These are phyloP conservation scores for Pachyseris speciosa DNA, from an alignment of 64 coral and sea anemone species.

Conservation along the genomic window DNA sequence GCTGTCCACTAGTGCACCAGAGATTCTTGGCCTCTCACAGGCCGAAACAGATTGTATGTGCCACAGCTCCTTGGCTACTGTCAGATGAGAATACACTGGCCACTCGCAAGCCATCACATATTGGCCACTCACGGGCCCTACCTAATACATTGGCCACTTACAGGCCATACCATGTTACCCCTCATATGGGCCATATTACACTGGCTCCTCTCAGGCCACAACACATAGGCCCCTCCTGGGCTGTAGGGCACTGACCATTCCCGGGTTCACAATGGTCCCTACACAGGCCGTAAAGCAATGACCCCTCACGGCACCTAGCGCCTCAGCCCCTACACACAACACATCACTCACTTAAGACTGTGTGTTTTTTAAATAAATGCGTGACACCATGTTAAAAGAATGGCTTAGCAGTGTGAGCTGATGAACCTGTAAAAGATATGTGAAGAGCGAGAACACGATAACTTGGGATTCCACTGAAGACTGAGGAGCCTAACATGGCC, in stretches of 20 bases:
- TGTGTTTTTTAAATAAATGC: no score
- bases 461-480: background rate
- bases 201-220: background rate
- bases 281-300: no score
- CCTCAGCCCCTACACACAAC: no score
- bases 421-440: background rate
- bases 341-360: no score
- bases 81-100: background rate
- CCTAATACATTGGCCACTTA: no score
- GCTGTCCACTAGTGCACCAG: background rate
- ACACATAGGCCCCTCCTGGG: background rate
- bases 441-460: slow-evolving; percentile 1
- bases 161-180: no score
- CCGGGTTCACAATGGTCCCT: no score
- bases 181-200: no score
- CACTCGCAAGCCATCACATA: background rate
- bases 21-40: background rate
- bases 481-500: background rate
- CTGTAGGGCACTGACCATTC: background rate
- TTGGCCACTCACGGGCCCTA: background rate
- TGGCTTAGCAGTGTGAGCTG: background rate
- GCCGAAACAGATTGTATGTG: background rate
- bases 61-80: background rate
- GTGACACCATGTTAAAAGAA: background rate
- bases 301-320: no score